phyloP scores from a whole-genome alignment of 2,888 invertebrate species.

The Anorthoa munda region DNA sequence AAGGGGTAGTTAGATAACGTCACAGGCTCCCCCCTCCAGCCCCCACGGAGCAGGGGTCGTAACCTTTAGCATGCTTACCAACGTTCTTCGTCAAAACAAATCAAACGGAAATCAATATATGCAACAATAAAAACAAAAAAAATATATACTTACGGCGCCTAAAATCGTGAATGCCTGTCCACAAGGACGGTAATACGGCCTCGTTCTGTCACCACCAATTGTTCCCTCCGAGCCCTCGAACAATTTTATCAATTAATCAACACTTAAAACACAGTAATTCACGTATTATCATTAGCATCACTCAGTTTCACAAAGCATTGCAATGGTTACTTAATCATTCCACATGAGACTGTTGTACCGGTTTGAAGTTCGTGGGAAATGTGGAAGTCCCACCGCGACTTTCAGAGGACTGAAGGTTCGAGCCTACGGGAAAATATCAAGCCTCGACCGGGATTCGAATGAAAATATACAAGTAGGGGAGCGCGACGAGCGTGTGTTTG shows the following conservation, averaged over 20 bases:
- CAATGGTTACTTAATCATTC: constrained; percentile 87
- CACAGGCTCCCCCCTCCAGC: constrained; percentile 72
- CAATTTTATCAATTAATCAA: constrained; percentile 57
- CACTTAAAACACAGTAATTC: constrained; percentile 61
- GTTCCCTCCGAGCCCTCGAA: constrained; percentile 35
- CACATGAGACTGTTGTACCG: constrained; percentile 77
- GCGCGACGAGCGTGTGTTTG: constrained; percentile 66
- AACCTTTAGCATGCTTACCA: constrained; percentile 80
- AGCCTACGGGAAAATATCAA: constrained; percentile 89
- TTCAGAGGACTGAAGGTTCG: constrained; percentile 85
- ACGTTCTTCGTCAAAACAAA: constrained; percentile 79
- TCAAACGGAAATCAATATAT: constrained; percentile 78
- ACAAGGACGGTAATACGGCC: constrained; percentile 49
- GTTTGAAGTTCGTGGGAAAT: constrained; percentile 59
- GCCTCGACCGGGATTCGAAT: constrained; percentile 86
- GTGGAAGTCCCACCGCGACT: constrained; percentile 71
- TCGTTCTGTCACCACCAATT: constrained; percentile 47
- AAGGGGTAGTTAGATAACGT: constrained; percentile 82
- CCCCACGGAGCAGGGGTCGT: constrained; percentile 78
- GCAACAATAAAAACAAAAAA: constrained; percentile 47
- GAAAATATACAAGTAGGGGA: constrained; percentile 75
- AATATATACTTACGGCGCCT: constrained; percentile 62
- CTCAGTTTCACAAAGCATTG: constrained; percentile 54
- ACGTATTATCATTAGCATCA: constrained; percentile 58
- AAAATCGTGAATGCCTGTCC: constrained; percentile 55